Evolutionary conservation across 2,113 vertebrate genomes (phyloP).

Genomic region (Coturnix japonica): DNA sequence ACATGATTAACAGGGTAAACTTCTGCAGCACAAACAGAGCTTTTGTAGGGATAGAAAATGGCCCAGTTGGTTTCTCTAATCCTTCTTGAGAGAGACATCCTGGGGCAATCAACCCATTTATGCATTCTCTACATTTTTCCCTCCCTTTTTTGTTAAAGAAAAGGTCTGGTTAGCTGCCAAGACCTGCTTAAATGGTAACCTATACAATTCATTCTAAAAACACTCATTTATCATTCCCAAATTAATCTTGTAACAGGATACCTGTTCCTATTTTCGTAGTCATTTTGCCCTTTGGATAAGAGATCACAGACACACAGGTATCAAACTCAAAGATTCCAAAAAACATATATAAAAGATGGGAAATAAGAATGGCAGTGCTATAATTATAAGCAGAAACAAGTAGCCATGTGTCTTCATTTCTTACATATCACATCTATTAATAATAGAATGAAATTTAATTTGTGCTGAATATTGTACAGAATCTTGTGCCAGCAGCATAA

Average conservation of each 20-base stretch:
- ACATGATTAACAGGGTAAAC: conserved; percentile 37
- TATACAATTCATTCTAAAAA: conserved; percentile 69
- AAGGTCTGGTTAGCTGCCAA: conserved; percentile 68
- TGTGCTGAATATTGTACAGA: conserved; percentile 51
- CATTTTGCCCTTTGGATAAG: conserved; percentile 57
- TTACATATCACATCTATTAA: conserved; percentile 66
- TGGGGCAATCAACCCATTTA: conserved; percentile 69
- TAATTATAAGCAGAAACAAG: conserved; percentile 72
- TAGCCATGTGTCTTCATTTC: conserved; percentile 72
- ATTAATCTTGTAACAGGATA: conserved; percentile 69
- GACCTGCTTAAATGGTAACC: conserved; percentile 69
- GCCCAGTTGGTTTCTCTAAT: conserved; percentile 64
- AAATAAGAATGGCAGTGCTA: conserved; percentile 45
- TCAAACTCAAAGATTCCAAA: conserved; percentile 11
- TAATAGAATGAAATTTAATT: conserved; percentile 64
- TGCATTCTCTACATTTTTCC: conserved; percentile 66
- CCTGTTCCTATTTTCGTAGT: conserved; percentile 56
- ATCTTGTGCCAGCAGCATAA: conserved; percentile 37
- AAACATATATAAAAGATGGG: conserved; percentile 21
- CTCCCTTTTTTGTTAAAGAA: not conserved
- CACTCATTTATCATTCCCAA: conserved; percentile 74
- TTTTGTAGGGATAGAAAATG: conserved; percentile 66
- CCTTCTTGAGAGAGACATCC: conserved; percentile 74
- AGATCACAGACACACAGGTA: conserved; percentile 47
- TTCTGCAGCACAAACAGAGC: conserved; percentile 53